phyloP scores from a whole-genome alignment of 2,888 invertebrate genomes.

The Eilema caniola region DNA sequence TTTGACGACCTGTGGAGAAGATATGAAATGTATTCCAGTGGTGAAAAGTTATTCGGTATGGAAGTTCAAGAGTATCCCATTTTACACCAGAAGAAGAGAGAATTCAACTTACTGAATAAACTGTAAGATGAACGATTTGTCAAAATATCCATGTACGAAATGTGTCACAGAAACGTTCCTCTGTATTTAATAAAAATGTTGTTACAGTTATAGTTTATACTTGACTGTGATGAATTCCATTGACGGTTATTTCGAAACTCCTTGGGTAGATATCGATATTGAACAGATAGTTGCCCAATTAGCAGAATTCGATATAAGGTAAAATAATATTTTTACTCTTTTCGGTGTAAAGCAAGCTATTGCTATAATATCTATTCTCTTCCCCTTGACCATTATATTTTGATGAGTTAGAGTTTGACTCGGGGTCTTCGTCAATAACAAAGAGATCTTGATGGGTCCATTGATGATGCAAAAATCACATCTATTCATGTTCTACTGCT shows the following conservation, averaged over 20 bases:
- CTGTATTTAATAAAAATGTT: constrained; percentile 16
- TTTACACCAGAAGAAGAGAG: constrained; percentile 92
- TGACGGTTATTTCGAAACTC: constrained; percentile 94
- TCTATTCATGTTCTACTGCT: no score
- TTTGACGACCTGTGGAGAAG: constrained; percentile 94
- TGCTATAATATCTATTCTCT: not conserved
- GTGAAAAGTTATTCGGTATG: constrained; percentile 94
- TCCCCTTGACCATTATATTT: not conserved
- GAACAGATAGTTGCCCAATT: constrained; percentile 93
- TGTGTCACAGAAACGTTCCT: constrained; percentile 13
- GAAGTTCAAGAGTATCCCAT: constrained; percentile 94
- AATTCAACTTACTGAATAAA: constrained; percentile 94
- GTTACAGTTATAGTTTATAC: constrained; percentile 87
- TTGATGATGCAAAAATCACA: no score
- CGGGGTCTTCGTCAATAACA: no score
- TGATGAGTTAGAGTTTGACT: no score
- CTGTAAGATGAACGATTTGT: constrained; percentile 85
- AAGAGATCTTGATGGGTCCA: no score
- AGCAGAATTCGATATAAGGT: constrained; percentile 94
- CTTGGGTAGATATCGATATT: constrained; percentile 94
- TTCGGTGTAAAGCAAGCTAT: not conserved
- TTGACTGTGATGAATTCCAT: constrained; percentile 94
- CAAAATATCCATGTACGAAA: not conserved
- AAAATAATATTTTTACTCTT: not conserved
- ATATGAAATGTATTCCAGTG: constrained; percentile 93